Base-by-base conservation (phyloP, 2,797 vertebrate genomes). In the Spheniscus humboldti region DNA sequence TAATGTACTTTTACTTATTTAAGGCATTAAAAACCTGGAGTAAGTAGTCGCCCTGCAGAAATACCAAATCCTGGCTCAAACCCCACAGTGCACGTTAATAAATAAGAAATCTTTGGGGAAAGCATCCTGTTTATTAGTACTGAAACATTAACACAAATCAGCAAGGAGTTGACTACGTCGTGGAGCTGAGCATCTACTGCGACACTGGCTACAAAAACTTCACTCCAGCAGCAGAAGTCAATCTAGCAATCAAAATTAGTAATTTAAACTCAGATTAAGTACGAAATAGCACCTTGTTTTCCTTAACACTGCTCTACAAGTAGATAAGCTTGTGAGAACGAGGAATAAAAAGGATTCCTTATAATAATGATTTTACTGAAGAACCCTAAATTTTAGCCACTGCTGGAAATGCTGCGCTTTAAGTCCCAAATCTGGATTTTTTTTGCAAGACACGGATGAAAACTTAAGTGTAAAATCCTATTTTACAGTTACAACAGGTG, bases 81-180 rank as follows among this genome's bases (percentile, higher is more conserved):
- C 52, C 5, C 45, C 24, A 15, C 52, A 4, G 11, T 0, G 8
- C 4, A 3, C 2, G 2, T 31, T 27, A 45, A 45, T 18, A 30
- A 23, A 3, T 12, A 8, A 6, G 59, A 66, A 73, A 20, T 9
- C 17, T 30, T 18, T 10, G 14, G 5, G 24, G 27, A 11, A 47
- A 33, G 25, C 41, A 69, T 13, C 35, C 24, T 27, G 4, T 48
- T 72, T 68, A 11, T 83, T 43, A 31, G 59, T 4, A 41, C 20
- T 60, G 6, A n/a, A 73, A 33, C 9, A 10, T 10, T 18, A n/a
- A 79, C 10, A 4, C 13, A 20, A 17, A 20, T 15, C 50, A 11
- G 31, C 8, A 7, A 56, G 45, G 56, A 10, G 30, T 0, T 18
- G 20, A 6, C n/a, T 9, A 4, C 3, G 2, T 22, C 7, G 6